Conservation (phyloP, 2,888 invertebrate species). For the Drosophila helvetica region DNA sequence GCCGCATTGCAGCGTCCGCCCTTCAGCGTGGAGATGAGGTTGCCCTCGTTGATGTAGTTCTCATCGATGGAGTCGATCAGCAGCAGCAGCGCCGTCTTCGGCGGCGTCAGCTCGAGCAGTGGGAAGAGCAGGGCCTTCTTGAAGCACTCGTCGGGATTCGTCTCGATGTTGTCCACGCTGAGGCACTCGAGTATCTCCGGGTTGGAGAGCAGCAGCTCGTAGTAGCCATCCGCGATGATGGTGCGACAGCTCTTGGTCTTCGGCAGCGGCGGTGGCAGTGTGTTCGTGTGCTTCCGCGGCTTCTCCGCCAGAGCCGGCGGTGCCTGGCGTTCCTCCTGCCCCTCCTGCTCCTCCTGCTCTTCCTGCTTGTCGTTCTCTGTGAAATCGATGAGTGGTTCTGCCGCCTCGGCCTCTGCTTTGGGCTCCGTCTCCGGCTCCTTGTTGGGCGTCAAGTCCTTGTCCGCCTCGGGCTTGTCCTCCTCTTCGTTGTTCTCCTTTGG, state of each 20-base stretch:
- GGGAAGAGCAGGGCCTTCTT: constrained; percentile 95
- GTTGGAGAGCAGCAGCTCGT: constrained; percentile 90
- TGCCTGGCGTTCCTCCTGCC: constrained; percentile 21
- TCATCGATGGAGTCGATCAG: constrained; percentile 97
- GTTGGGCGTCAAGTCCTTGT: constrained; percentile 56
- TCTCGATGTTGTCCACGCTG: constrained; percentile 91
- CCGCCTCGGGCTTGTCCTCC: constrained; percentile 68
- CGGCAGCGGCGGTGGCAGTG: constrained; percentile 84
- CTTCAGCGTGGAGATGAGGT: constrained; percentile 85
- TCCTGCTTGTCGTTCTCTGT: constrained; percentile 11
- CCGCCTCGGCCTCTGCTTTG: constrained; percentile 21
- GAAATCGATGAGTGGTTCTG: constrained; percentile 61
- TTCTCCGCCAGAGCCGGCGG: constrained; percentile 58
- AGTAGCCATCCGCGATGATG: constrained; percentile 90
- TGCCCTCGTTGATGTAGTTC: constrained; percentile 86
- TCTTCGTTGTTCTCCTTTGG: constrained; percentile 15
- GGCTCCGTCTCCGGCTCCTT: constrained; percentile 24
- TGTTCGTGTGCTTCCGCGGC: constrained; percentile 60
- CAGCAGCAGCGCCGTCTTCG: constrained; percentile 92
- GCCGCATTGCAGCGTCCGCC: constrained; percentile 80
- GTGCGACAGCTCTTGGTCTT: constrained; percentile 86
- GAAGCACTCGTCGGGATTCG: constrained; percentile 95
- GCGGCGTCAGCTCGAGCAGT: constrained; percentile 92
- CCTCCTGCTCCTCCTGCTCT: not conserved
- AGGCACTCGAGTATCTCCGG: constrained; percentile 93